Evolutionary conservation across 2,113 vertebrate genomes (phyloP).

Genomic region (Antennarius striatus): DNA sequence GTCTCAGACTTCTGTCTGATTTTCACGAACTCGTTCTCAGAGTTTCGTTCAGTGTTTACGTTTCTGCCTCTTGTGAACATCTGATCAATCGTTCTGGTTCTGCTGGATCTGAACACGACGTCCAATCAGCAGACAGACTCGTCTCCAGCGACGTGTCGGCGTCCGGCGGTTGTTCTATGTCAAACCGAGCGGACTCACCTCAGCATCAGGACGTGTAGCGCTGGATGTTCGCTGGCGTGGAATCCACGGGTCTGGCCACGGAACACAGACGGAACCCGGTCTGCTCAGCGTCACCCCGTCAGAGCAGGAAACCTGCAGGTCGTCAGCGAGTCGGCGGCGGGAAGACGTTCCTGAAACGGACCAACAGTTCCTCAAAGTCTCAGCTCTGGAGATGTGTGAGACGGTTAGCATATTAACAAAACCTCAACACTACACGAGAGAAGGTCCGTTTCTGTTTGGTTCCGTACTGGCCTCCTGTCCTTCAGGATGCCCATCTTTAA

Average conservation of each 20-base stretch:
- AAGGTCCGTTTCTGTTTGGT: too few relatives aligned
- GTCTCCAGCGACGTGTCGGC: background rate
- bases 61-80: too few relatives aligned
- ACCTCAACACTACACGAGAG: too few relatives aligned
- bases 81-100: too few relatives aligned
- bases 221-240: background rate
- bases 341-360: background rate
- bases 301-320: background rate
- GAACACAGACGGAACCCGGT: background rate
- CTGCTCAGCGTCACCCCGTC: background rate
- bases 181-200: background rate
- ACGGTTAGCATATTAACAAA: too few relatives aligned
- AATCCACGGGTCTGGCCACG: background rate
- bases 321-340: background rate
- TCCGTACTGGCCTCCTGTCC: conserved; percentile 1
- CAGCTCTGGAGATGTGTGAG: too few relatives aligned
- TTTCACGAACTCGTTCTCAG: too few relatives aligned
- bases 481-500: conserved; percentile 56
- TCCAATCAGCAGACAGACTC: background rate
- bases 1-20: too few relatives aligned
- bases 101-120: too few relatives aligned
- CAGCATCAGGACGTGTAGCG: background rate
- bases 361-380: too few relatives aligned
- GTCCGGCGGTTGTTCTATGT: background rate
- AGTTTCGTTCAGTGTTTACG: too few relatives aligned